phyloP scores from a whole-genome alignment of 2,113 vertebrate genomes.

The Psammodynastes pulverulentus region DNA sequence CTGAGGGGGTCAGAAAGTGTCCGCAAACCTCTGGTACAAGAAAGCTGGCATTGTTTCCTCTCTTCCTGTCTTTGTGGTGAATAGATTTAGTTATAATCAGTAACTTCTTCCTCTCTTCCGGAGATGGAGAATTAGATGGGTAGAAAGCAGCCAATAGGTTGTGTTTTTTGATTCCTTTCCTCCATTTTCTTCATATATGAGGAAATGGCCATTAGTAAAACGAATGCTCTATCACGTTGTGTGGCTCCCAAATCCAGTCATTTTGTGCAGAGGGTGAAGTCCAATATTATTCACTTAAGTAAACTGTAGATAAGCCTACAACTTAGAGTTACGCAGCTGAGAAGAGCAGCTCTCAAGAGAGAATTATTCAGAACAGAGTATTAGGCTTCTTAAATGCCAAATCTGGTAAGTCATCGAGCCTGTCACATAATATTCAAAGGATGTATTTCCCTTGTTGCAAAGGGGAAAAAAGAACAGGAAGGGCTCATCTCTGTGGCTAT shows the following conservation, averaged over 20 bases:
- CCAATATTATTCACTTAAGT: conserved; percentile 40
- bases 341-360: conserved; percentile 41
- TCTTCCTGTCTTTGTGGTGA: conserved; percentile 85
- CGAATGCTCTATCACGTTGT: conserved; percentile 67
- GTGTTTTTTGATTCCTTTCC: conserved; percentile 61
- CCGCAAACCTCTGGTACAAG: conserved; percentile 81
- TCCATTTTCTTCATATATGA: conserved; percentile 52
- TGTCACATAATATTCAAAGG: conserved; percentile 33
- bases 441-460: conserved; percentile 41
- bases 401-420: conserved; percentile 74
- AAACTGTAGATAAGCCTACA: conserved; percentile 58
- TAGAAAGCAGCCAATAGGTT: conserved; percentile 76
- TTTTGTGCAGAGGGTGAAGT: conserved; percentile 50
- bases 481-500: conserved; percentile 50
- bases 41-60: conserved; percentile 92
- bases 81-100: conserved; percentile 80
- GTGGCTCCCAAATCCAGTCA: conserved; percentile 64
- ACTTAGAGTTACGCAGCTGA: conserved; percentile 60
- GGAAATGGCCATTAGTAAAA: conserved; percentile 51
- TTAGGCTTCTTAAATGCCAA: conserved; percentile 72
- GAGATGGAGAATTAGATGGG: conserved; percentile 65
- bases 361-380: conserved; percentile 48
- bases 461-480: conserved; percentile 27
- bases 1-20: conserved; percentile 86
- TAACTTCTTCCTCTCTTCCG: conserved; percentile 79